Base-by-base conservation (phyloP, 1,140 invertebrate species). In the Formica exsecta region DNA sequence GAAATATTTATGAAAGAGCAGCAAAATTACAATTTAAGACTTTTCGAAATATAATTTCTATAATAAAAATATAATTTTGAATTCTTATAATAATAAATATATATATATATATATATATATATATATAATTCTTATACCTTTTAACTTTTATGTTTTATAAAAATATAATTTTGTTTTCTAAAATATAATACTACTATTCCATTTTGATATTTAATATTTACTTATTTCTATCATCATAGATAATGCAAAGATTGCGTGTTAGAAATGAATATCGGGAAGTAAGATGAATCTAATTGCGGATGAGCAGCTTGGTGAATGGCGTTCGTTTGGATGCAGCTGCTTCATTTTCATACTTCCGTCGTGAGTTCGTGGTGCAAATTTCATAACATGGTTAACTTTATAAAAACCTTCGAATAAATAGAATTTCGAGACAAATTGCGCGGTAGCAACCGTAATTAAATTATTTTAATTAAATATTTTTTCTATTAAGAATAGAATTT, bases 341-440 rank as follows among this genome's bases (percentile, higher is more conserved):
- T 70, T 80, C 29, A 70, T 80, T 80, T 80, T 80, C 77, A 41
- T 80, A 80, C 16, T 70, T 70, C 64, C 64, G 8, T 32, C 64
- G 29, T 32, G 36, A 29, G 76, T 32, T 80, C 16, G 7, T 32
- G 64, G 32, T 38, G 64, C 36, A 70, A 80, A 57, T 41, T 65
- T 80, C 77, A 9, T 66, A 57, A 80, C 19, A 29, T 11, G 65
- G 41, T 80, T 80, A 80, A 57, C 44, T 80, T 54, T 51, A 80
- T 68, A 80, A 70, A 80, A 80, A 64, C 22, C 8, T 57, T n/a
- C 19, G 36, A 59, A 70, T 22, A 70, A 70, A 80, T 41, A 70
- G 22, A 7, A 68, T 80, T 80, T 80, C 32, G 16, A 54, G 65
- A 9, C 2, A 70, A 57, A 59, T 70, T 70, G 51, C 29, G 36